A percentile compares a stretch with the other conserved stretches of the same genome.
Conservation (phyloP, 2,113 vertebrate species). For the Falcunculus frontatus region DNA sequence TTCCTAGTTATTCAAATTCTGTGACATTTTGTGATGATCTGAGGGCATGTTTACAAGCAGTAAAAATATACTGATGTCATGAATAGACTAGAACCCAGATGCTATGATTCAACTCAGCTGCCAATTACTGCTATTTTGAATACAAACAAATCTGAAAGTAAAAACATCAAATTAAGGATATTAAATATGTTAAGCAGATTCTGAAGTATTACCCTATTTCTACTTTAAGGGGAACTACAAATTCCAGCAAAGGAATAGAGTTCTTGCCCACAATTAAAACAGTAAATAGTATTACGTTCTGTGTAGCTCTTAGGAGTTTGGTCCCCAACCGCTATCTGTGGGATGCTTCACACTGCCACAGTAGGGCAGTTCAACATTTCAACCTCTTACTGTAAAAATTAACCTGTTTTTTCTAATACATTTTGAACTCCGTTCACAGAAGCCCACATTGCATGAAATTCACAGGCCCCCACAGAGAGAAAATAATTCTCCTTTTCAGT, state of each 20-base stretch:
- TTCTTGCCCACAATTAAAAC: background rate
- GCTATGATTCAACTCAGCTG: background rate
- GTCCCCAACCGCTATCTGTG: background rate
- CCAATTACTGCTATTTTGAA: slow-evolving; percentile 30
- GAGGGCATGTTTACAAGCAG: slow-evolving; percentile 38
- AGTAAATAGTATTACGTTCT: background rate
- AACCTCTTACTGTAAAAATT: slow-evolving; percentile 39
- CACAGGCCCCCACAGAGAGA: background rate
- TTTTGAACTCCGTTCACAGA: slow-evolving; percentile 26
- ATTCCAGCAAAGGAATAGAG: background rate
- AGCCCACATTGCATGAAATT: slow-evolving; percentile 17
- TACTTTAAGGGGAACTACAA: background rate
- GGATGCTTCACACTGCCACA: background rate
- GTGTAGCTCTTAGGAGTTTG: background rate
- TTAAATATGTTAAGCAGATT: background rate
- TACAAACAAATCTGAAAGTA: slow-evolving; percentile 17
- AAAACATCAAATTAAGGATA: background rate
- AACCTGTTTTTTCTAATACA: slow-evolving; percentile 18
- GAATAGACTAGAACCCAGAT: slow-evolving; percentile 9
- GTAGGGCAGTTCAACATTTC: slow-evolving; percentile 21
- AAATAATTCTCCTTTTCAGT: slow-evolving; percentile 33
- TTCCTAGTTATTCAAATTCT: slow-evolving; percentile 9
- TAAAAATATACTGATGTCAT: slow-evolving; percentile 8
- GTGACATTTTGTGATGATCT: slow-evolving; percentile 2
- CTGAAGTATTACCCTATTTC: background rate